Percentiles rank a stretch among this genome's conserved stretches.
Evolutionary conservation across 2,888 invertebrate genomes (phyloP).

Genomic region (Gasteruption jaculator): DNA sequence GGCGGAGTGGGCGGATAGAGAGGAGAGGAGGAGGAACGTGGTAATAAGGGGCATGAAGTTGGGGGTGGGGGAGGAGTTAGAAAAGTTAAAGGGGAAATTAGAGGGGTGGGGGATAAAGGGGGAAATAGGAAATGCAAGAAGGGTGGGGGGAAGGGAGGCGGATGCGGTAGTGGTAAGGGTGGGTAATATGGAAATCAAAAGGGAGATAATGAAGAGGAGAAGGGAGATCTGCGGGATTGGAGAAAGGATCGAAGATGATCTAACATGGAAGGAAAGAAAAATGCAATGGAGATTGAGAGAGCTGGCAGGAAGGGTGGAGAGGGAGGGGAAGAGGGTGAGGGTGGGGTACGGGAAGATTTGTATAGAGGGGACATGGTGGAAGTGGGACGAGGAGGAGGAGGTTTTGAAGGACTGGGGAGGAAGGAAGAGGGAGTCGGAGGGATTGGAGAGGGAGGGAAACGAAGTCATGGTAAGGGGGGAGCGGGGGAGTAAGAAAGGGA

Average conservation of each 20-base stretch:
- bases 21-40: background rate
- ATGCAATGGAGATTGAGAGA: background rate
- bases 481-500: background rate
- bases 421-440: slow-evolving; percentile 7
- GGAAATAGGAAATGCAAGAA: background rate
- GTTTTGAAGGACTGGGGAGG: background rate
- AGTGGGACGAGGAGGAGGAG: background rate
- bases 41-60: no score
- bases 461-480: slow-evolving; percentile 8
- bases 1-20: background rate
- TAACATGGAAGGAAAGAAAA: background rate
- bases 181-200: background rate
- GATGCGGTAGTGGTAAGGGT: background rate
- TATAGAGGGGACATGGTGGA: background rate
- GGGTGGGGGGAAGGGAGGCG: background rate
- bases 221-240: background rate
- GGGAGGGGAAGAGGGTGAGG: background rate
- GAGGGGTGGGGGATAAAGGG: background rate
- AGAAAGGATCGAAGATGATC: background rate
- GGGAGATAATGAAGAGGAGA: background rate
- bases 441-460: background rate
- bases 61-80: background rate
- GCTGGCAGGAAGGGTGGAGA: background rate
- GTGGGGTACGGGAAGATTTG: background rate
- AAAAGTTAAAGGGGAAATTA: background rate